A percentile compares a stretch with the other conserved stretches of the same genome.
phyloP scores from a whole-genome alignment of 2,797 vertebrate species.

The Lates japonicus region DNA sequence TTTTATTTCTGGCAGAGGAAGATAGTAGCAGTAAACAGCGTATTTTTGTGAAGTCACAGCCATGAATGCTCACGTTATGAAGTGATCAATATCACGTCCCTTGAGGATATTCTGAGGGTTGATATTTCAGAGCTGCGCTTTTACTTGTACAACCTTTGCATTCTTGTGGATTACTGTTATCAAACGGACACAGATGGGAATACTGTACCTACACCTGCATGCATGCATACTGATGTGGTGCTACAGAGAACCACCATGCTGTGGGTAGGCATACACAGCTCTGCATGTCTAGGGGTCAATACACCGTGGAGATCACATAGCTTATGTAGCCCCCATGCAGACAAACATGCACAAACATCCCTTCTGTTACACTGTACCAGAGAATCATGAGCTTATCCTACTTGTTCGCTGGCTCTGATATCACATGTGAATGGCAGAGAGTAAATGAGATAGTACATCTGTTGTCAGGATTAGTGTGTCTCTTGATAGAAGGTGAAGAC shows the following conservation, averaged over 20 bases:
- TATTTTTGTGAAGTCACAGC: slow-evolving; percentile 37
- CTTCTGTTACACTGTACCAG: slow-evolving; percentile 15
- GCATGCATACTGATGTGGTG: slow-evolving; percentile 26
- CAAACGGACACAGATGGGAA: slow-evolving; percentile 41
- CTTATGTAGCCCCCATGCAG: not conserved
- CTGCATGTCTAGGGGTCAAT: slow-evolving; percentile 30
- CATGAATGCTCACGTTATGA: slow-evolving; percentile 47
- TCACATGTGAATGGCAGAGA: slow-evolving; percentile 44
- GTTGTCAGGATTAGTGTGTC: slow-evolving; percentile 59
- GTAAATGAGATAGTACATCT: slow-evolving; percentile 67
- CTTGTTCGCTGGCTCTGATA: slow-evolving; percentile 23
- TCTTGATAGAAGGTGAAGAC: slow-evolving; percentile 48
- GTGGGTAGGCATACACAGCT: slow-evolving; percentile 2
- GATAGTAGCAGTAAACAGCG: slow-evolving; percentile 13
- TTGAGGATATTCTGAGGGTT: slow-evolving; percentile 31
- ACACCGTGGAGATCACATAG: slow-evolving; percentile 17
- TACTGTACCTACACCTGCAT: slow-evolving; percentile 11
- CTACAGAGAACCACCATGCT: slow-evolving; percentile 4
- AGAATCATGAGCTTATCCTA: slow-evolving; percentile 41
- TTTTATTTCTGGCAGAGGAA: not conserved
- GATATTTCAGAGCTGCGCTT: slow-evolving; percentile 44
- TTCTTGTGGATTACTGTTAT: slow-evolving; percentile 56
- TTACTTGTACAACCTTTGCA: slow-evolving; percentile 17
- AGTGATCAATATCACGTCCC: slow-evolving; percentile 41
- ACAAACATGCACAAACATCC: slow-evolving; percentile 4